Evolutionary conservation across 1,140 invertebrate genomes (phyloP), one percentile per base, ranked within the genome.

Genomic region (Pseudomyrmex sp.): DNA sequence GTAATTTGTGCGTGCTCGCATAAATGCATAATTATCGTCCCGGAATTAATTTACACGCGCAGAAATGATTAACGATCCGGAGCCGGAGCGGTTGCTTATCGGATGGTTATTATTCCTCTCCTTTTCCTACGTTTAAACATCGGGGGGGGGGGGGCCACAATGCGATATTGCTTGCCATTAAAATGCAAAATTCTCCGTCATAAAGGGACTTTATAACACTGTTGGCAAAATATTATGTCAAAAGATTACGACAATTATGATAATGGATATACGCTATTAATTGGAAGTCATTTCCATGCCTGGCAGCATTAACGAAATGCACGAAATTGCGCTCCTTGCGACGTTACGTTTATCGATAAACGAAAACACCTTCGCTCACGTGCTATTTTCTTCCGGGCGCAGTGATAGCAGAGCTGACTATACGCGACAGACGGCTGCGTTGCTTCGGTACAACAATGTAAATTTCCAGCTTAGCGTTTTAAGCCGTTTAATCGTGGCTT

Each of bases 1-100:
- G 90, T 93, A 91, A 93, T 93, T 93, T 93, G 91, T 90, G 91
- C 88, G 85, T 90, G 88, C 85, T 88, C 66, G 90, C 90, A 90
- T 91, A 91, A 92, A 93, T 93, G 89, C 91, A 91, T 93, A 91
- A 92, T 93, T 92, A 93, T 93, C 92, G 90, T 89, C 85, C 85
- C 79, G 87, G 89, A 92, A 93, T 93, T 91, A 93, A 93, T 91
- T 90, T 91, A 92, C 89, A 61, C 62, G 85, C 89, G 82, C 79
- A 88, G 87, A 72, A 92, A 92, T 92, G 90, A 92, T 90, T 92
- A 91, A 90, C 87, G 86, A 90, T 90, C 84, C 85, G 56, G 8
- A 82, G 35, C 50, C 26, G 12, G 26, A 35, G 79, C 72, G 70
- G 46, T 82, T 75, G 59, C 77, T 73, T 69, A 86, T 82, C 83